phyloP scores from a whole-genome alignment of 2,797 vertebrate genomes.

The Rachycentron canadum region DNA sequence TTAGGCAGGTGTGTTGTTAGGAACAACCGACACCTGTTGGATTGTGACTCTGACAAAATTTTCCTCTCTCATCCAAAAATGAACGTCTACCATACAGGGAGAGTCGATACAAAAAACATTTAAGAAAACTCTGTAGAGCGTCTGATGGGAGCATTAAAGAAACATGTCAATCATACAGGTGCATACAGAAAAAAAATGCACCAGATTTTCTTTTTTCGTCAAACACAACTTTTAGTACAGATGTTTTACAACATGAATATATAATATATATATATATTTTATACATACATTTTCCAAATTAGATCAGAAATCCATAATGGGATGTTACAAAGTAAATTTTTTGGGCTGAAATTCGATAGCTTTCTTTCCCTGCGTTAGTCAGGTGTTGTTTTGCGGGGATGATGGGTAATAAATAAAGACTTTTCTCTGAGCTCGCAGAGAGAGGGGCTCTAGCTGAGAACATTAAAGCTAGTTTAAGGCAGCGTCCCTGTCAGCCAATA shows the following conservation, averaged over 20 bases:
- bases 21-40: constrained; percentile 77
- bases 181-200: constrained; percentile 63
- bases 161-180: constrained; percentile 66
- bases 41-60: constrained; percentile 70
- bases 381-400: constrained; percentile 73
- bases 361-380: constrained; percentile 68
- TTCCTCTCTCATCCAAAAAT: constrained; percentile 74
- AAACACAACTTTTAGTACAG: constrained; percentile 81
- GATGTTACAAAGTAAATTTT: constrained; percentile 65
- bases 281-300: constrained; percentile 84
- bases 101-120: constrained; percentile 61
- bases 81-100: constrained; percentile 56
- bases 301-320: constrained; percentile 70
- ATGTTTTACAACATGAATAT: constrained; percentile 85
- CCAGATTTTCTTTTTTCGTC: constrained; percentile 53
- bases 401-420: constrained; percentile 85
- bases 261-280: constrained; percentile 83
- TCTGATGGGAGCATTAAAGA: constrained; percentile 63
- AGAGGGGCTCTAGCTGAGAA: constrained; percentile 81
- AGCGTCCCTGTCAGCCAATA: constrained; percentile 88
- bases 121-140: constrained; percentile 56
- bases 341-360: constrained; percentile 63
- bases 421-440: constrained; percentile 83
- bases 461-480: constrained; percentile 89
- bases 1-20: constrained; percentile 81